phyloP scores from a whole-genome alignment of 1,140 invertebrate species.

The Periplaneta americana region DNA sequence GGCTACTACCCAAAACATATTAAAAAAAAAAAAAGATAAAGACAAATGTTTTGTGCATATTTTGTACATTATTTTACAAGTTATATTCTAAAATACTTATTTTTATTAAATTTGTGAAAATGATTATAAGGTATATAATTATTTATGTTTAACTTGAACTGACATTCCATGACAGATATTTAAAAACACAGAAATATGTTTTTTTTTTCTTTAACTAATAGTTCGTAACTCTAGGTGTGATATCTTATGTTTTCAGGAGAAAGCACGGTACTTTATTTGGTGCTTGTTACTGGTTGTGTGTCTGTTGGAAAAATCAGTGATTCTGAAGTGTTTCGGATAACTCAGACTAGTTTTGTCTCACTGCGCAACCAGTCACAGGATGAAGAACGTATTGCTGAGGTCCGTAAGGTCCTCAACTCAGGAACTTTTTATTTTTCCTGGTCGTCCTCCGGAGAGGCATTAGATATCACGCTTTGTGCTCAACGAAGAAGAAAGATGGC shows the following conservation, averaged over 20 bases:
- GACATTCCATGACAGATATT: neutral
- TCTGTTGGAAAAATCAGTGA: constrained; percentile 92
- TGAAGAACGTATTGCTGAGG: constrained; percentile 75
- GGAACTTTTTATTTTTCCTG: constrained; percentile 97
- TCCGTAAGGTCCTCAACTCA: constrained; percentile 87
- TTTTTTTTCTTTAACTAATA: neutral
- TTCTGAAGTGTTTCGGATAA: constrained; percentile 90
- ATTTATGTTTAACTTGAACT: neutral
- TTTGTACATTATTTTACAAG: too few relatives aligned
- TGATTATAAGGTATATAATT: neutral
- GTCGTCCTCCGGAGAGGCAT: constrained; percentile 45
- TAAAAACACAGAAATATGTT: too few relatives aligned
- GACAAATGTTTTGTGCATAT: too few relatives aligned
- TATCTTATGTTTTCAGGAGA: constrained; percentile 49
- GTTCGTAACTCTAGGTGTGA: neutral
- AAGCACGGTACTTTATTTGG: constrained; percentile 75
- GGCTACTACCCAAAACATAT: too few relatives aligned
- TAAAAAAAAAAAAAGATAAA: too few relatives aligned
- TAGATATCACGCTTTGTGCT: constrained; percentile 90
- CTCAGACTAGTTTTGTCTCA: constrained; percentile 84
- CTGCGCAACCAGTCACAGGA: constrained; percentile 73
- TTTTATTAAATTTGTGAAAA: neutral
- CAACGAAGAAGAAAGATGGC: constrained; percentile 75
- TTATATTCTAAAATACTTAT: too few relatives aligned
- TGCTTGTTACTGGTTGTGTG: constrained; percentile 90